Evolutionary conservation across 1,140 invertebrate genomes (phyloP).

Genomic region (Drosophila nikananu): DNA sequence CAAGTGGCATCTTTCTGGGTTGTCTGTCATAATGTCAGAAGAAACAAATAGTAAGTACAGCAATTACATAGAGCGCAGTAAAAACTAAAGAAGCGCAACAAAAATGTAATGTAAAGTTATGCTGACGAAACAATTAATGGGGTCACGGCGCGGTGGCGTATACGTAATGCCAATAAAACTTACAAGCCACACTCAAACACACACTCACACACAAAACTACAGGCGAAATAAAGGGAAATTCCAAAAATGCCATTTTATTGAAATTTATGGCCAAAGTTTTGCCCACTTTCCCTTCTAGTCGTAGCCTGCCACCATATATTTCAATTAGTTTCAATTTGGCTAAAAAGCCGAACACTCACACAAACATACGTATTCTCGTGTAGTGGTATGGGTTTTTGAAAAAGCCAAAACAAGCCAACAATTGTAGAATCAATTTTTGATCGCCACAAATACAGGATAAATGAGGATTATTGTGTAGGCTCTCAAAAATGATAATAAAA

Average conservation of each 20-base stretch:
- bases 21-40: background rate
- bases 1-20: background rate
- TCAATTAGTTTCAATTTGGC: conserved; percentile 80
- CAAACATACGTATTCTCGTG: background rate
- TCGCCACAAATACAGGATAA: conserved; percentile 47
- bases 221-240: conserved; percentile 50
- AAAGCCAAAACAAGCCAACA: conserved; percentile 52
- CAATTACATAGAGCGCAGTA: background rate
- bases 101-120: conserved; percentile 60
- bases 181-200: conserved; percentile 27
- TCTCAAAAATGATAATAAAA: conserved; percentile 52
- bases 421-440: conserved; percentile 68
- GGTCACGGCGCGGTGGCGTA: conserved; percentile 50
- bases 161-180: conserved; percentile 64
- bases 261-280: conserved; percentile 72
- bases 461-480: conserved; percentile 53
- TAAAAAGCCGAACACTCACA: conserved; percentile 42
- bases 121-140: conserved; percentile 46
- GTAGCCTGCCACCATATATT: conserved; percentile 49
- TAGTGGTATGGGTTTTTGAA: conserved; percentile 4
- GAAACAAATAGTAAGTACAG: background rate
- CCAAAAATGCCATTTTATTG: conserved; percentile 71
- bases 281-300: conserved; percentile 6
- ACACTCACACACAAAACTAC: conserved; percentile 17
- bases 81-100: conserved; percentile 12